phyloP scores from a whole-genome alignment of 2,888 invertebrate genomes.

The Pterostichus niger region DNA sequence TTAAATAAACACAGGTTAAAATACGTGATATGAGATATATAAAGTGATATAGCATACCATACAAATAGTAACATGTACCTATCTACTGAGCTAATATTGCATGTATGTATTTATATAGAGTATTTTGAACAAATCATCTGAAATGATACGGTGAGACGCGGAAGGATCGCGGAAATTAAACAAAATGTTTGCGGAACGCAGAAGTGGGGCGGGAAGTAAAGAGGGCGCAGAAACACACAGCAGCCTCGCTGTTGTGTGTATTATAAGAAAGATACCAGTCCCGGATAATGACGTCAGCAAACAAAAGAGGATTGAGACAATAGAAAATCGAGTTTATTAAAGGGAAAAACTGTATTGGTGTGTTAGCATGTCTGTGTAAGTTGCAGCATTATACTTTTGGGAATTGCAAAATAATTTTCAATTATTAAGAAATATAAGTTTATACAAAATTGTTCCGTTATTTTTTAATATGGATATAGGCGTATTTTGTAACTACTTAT shows the following conservation, averaged over 20 bases:
- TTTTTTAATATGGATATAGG: too few relatives aligned
- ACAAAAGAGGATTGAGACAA: conserved; percentile 45
- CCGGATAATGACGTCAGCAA: conserved; percentile 35
- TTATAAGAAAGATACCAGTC: conserved; percentile 27
- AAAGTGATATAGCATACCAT: not conserved
- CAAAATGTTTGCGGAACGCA: conserved; percentile 39
- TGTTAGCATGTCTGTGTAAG: not conserved
- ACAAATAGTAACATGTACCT: not conserved
- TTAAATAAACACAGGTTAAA: too few relatives aligned
- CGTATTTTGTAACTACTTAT: too few relatives aligned
- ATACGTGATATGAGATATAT: not conserved
- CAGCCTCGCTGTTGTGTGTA: conserved; percentile 13
- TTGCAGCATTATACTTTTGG: too few relatives aligned
- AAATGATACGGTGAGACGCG: conserved; percentile 26
- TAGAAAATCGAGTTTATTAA: conserved; percentile 42
- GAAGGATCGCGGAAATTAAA: conserved; percentile 48
- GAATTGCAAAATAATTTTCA: too few relatives aligned
- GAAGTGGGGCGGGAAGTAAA: not conserved
- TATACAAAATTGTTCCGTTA: too few relatives aligned
- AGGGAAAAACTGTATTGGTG: conserved; percentile 5
- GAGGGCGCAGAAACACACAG: conserved; percentile 10
- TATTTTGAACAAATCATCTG: conserved; percentile 20
- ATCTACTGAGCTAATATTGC: conserved; percentile 17
- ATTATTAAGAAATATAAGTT: too few relatives aligned
- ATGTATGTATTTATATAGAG: not conserved